A percentile compares a stretch with the other conserved stretches of the same genome.
phyloP scores from a whole-genome alignment of 2,113 vertebrate species.

The Oncorhynchus nerka region DNA sequence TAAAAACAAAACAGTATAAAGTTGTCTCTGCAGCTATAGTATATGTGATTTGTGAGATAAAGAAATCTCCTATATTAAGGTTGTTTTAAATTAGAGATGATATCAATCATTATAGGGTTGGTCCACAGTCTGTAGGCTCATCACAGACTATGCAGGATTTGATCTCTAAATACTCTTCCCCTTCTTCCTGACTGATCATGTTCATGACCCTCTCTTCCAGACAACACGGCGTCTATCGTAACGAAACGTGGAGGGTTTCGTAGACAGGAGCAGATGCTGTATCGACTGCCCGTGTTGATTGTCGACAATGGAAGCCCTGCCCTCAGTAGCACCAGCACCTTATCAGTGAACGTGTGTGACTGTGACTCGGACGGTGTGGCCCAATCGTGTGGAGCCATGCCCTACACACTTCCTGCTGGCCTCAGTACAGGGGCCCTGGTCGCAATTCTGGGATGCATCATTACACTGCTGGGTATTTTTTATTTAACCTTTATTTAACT shows the following conservation, averaged over 20 bases:
- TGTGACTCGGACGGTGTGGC: slow-evolving; percentile 84
- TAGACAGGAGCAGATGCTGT: slow-evolving; percentile 87
- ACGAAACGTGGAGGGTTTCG: slow-evolving; percentile 86
- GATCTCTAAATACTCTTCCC: no score
- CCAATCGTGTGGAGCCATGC: slow-evolving; percentile 88
- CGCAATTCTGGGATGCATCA: slow-evolving; percentile 90
- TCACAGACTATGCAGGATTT: no score
- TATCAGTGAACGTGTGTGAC: slow-evolving; percentile 90
- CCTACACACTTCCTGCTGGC: slow-evolving; percentile 82
- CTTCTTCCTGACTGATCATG: background rate
- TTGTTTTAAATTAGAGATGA: no score
- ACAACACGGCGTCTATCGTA: slow-evolving; percentile 91
- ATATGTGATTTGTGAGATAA: no score
- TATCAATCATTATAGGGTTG: no score
- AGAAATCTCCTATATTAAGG: no score
- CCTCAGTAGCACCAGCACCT: slow-evolving; percentile 93
- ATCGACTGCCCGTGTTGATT: slow-evolving; percentile 89
- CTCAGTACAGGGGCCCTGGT: slow-evolving; percentile 93
- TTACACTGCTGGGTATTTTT: slow-evolving; percentile 84
- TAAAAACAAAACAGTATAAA: no score
- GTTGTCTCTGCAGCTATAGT: no score
- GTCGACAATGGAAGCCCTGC: slow-evolving; percentile 90
- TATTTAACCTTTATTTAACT: no score
- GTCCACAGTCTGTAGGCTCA: no score
- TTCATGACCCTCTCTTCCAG: slow-evolving; percentile 59